Evolutionary conservation across 2,888 invertebrate genomes (phyloP).

Genomic region (Drepanosiphum platanoidis): DNA sequence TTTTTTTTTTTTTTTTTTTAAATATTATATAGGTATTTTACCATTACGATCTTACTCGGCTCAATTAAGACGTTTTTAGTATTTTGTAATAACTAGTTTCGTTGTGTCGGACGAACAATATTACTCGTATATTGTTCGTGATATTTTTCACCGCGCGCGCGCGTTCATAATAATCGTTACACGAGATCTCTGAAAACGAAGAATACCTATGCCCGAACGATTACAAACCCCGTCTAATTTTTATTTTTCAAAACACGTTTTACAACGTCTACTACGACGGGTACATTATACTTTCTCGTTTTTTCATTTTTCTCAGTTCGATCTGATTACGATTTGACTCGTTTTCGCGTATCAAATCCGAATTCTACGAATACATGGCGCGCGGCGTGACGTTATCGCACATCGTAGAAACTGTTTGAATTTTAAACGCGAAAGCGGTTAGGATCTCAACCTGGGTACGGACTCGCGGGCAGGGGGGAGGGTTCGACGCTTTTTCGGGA

Average conservation of each 20-base stretch:
- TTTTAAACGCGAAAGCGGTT: too few species aligned
- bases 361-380: neutral
- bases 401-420: too few species aligned
- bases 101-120: slow-evolving; percentile 26
- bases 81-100: slow-evolving; percentile 39
- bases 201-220: neutral
- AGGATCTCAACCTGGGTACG: too few species aligned
- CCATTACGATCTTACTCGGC: neutral
- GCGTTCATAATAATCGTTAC: neutral
- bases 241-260: slow-evolving; percentile 31
- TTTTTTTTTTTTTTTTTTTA: neutral
- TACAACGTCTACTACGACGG: neutral
- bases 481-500: too few species aligned
- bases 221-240: neutral
- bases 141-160: neutral
- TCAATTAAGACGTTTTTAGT: slow-evolving; percentile 40
- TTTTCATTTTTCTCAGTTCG: too few species aligned
- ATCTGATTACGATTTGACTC: neutral
- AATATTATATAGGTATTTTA: neutral
- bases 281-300: neutral
- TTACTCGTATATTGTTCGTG: slow-evolving; percentile 25
- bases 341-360: neutral
- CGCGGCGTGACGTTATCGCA: neutral
- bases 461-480: too few species aligned
- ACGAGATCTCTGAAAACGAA: slow-evolving; percentile 15